phyloP scores from a whole-genome alignment of 2,113 vertebrate species.

The Ovis aries region DNA sequence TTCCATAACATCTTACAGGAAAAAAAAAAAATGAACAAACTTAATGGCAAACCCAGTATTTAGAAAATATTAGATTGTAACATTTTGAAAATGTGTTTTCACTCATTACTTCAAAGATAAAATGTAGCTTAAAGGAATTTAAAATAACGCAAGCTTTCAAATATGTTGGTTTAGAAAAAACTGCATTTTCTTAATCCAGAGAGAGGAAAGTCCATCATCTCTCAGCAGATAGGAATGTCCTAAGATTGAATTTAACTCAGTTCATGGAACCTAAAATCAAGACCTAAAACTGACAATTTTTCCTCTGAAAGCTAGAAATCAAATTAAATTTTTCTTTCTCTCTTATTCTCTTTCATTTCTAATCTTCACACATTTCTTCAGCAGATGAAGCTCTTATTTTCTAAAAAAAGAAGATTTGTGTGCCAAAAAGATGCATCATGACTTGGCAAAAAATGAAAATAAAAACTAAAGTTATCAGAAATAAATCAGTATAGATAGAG shows the following conservation, averaged over 20 bases:
- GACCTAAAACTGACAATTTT: neutral
- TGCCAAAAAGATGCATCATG: neutral
- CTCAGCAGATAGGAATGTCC: neutral
- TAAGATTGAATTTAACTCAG: neutral
- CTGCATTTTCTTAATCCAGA: neutral
- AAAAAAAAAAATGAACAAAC: neutral
- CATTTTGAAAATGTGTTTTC: constrained; percentile 36
- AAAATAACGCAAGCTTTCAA: neutral
- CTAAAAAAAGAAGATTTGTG: neutral
- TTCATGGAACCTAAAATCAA: neutral
- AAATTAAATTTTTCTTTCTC: neutral
- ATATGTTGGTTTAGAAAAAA: neutral
- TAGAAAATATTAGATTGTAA: neutral
- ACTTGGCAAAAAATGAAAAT: neutral
- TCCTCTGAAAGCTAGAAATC: neutral
- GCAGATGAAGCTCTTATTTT: neutral
- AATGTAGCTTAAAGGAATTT: neutral
- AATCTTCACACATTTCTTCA: neutral
- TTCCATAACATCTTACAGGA: neutral
- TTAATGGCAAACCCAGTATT: neutral
- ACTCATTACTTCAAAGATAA: neutral
- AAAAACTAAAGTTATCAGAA: neutral
- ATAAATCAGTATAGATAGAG: neutral
- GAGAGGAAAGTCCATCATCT: neutral
- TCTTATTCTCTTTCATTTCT: neutral